These are phyloP conservation scores for Cyprinodon variegatus DNA, from an alignment of 2,113 vertebrate genomes.

Conservation along the genomic window DNA sequence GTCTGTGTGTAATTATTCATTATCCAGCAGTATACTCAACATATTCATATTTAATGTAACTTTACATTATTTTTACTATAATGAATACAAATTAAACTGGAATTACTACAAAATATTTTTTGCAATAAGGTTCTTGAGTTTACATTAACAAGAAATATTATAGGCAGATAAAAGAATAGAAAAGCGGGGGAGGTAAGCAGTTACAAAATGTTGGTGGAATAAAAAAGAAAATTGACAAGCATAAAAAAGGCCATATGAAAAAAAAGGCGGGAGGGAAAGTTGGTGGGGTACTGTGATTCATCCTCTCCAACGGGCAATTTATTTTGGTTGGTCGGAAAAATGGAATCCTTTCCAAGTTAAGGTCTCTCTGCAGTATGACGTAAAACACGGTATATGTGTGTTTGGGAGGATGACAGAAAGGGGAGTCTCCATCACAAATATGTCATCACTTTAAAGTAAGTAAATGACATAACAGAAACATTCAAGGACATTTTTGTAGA, in stretches of 20 bases:
- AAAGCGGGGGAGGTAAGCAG: background rate
- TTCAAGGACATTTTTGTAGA: background rate
- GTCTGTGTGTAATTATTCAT: background rate
- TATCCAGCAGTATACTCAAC: too few species aligned
- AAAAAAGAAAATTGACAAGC: constrained; percentile 16
- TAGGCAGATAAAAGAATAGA: too few species aligned
- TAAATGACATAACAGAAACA: background rate
- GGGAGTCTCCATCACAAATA: constrained; percentile 38
- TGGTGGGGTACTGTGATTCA: constrained; percentile 59
- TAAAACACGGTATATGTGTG: constrained; percentile 30
- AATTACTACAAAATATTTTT: background rate
- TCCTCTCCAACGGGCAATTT: constrained; percentile 58
- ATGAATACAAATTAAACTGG: background rate
- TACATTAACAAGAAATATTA: background rate
- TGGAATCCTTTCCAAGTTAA: constrained; percentile 42
- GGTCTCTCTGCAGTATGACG: constrained; percentile 40
- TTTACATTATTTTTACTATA: background rate
- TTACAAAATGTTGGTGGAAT: constrained; percentile 8
- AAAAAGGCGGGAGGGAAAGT: constrained; percentile 1
- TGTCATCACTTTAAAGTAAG: constrained; percentile 15
- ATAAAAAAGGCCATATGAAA: background rate
- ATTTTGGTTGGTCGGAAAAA: constrained; percentile 59
- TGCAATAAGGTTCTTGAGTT: background rate
- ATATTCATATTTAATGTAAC: background rate
- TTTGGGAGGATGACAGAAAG: constrained; percentile 31